phyloP scores from a whole-genome alignment of 2,113 vertebrate genomes.

The Motacilla alba region DNA sequence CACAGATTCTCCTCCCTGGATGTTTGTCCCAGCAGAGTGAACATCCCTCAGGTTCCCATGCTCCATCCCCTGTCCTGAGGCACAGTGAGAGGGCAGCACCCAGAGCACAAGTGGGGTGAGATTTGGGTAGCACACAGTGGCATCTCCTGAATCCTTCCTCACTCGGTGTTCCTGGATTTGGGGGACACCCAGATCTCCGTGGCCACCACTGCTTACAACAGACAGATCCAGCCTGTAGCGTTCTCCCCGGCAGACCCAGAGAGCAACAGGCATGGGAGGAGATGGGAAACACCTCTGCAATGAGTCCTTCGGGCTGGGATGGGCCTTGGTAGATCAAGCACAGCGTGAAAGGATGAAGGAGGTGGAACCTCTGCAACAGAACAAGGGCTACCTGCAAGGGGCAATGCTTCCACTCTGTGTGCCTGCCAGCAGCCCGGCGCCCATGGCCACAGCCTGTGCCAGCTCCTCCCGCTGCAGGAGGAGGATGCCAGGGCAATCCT shows the following conservation, averaged over 20 bases:
- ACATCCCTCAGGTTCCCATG: background rate
- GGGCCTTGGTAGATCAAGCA: background rate
- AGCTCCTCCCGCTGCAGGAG: background rate
- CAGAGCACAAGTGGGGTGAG: background rate
- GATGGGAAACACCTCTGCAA: background rate
- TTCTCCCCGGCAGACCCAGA: background rate
- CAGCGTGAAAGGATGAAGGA: background rate
- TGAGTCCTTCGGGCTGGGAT: accelerated
- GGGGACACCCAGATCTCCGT: background rate
- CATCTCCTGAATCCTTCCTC: background rate
- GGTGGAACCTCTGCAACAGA: background rate
- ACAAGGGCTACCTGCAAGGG: background rate
- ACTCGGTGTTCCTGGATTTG: background rate
- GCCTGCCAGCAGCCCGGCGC: background rate
- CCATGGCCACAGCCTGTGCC: background rate
- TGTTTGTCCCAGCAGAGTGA: background rate
- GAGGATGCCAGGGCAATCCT: background rate
- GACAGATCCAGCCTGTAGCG: accelerated
- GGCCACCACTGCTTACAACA: background rate
- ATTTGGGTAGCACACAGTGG: background rate
- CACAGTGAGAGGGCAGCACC: accelerated
- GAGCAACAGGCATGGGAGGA: accelerated
- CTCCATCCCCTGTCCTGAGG: background rate
- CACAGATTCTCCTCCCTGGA: too few relatives aligned
- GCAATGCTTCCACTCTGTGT: accelerated